Conservation (phyloP, 1,140 invertebrate genomes). For the Arion vulgaris region DNA sequence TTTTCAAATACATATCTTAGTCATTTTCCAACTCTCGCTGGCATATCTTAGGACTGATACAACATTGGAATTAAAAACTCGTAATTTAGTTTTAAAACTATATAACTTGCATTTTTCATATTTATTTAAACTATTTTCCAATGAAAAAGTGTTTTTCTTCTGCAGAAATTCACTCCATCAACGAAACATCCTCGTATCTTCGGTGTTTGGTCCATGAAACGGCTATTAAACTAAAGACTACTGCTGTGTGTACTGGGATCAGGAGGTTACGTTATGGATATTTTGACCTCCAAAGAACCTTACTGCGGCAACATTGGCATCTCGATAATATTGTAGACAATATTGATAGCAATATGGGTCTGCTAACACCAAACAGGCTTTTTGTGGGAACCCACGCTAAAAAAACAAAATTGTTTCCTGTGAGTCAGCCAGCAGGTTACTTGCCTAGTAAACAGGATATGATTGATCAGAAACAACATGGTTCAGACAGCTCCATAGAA, state of each 20-base stretch:
- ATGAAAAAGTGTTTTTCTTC: too few species aligned
- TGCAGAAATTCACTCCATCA: conserved; percentile 87
- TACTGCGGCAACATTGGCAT: conserved; percentile 90
- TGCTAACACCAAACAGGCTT: conserved; percentile 52
- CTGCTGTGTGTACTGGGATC: conserved; percentile 85
- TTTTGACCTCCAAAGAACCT: conserved; percentile 83
- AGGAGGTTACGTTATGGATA: conserved; percentile 86
- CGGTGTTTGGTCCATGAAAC: conserved; percentile 84
- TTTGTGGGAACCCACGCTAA: conserved; percentile 21
- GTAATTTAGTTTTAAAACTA: too few species aligned
- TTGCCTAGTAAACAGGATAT: background rate
- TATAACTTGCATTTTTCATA: too few species aligned
- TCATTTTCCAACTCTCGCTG: too few species aligned
- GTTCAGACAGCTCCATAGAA: background rate
- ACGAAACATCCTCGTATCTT: conserved; percentile 85
- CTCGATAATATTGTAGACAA: conserved; percentile 85
- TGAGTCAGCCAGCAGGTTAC: background rate
- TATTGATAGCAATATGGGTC: conserved; percentile 72
- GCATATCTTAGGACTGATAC: too few species aligned
- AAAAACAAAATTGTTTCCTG: background rate
- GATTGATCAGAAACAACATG: background rate
- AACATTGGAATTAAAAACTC: too few species aligned
- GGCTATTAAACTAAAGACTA: conserved; percentile 83
- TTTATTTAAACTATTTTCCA: too few species aligned
- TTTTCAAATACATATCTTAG: too few species aligned